Evolutionary conservation across 1,140 invertebrate species (phyloP).

Genomic region (Colletes latitarsis): DNA sequence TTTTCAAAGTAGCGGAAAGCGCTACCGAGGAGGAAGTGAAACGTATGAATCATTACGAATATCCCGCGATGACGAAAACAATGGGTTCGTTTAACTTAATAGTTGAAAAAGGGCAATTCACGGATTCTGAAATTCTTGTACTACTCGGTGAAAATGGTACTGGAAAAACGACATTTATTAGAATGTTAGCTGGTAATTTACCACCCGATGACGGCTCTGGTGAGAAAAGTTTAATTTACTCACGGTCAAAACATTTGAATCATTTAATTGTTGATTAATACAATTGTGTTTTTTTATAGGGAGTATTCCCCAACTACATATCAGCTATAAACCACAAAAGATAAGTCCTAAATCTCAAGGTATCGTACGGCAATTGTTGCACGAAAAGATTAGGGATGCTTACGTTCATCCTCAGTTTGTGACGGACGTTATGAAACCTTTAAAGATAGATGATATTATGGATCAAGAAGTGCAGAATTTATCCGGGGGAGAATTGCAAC

Average conservation of each 20-base stretch:
- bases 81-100: conserved; percentile 92
- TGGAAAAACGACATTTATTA: conserved; percentile 99
- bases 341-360: conserved; percentile 99
- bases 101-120: conserved; percentile 96
- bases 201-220: conserved; percentile 93
- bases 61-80: conserved; percentile 93
- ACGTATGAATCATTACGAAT: conserved; percentile 97
- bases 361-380: conserved; percentile 93
- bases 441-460: conserved; percentile 98
- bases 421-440: conserved; percentile 99
- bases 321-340: conserved; percentile 99
- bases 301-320: conserved; percentile 95
- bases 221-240: conserved; percentile 65
- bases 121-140: conserved; percentile 99
- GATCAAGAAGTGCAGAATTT: conserved; percentile 99
- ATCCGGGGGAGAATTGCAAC: conserved; percentile 99
- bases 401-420: conserved; percentile 98
- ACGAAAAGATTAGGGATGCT: conserved; percentile 98
- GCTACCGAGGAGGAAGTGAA: conserved; percentile 98
- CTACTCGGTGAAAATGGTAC: conserved; percentile 99
- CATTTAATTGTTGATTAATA: not conserved
- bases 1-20: conserved; percentile 99
- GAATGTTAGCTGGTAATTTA: conserved; percentile 98
- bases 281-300: conserved; percentile 76
- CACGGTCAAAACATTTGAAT: not conserved